These are phyloP conservation scores for Serranus cabrilla DNA, from an alignment of 2,797 vertebrate genomes.

Conservation along the genomic window DNA sequence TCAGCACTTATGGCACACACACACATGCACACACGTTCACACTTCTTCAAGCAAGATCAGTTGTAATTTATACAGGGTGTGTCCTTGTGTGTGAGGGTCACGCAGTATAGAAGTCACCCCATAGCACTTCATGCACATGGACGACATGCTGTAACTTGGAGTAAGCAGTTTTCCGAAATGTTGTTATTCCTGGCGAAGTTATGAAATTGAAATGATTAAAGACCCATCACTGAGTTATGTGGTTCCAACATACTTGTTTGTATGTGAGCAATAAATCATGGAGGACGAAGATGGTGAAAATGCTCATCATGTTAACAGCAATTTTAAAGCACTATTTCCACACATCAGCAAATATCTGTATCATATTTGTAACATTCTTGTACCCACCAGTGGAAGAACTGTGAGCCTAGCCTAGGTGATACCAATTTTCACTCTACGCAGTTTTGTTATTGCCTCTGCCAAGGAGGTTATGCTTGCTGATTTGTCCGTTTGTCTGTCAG, in stretches of 20 bases:
- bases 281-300: slow-evolving; percentile 15
- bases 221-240: neutral
- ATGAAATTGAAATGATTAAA: slow-evolving; percentile 24
- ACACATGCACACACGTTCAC: neutral
- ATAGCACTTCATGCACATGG: neutral
- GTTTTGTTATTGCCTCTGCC: neutral
- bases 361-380: neutral
- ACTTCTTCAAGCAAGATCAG: neutral
- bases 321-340: too few relatives aligned
- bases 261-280: slow-evolving; percentile 9
- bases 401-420: neutral
- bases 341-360: too few relatives aligned
- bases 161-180: slow-evolving; percentile 38
- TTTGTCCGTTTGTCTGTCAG: too few relatives aligned
- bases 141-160: neutral
- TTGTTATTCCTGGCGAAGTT: slow-evolving; percentile 10
- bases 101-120: slow-evolving; percentile 20
- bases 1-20: slow-evolving; percentile 5
- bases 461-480: too few relatives aligned
- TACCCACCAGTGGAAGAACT: neutral
- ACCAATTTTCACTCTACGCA: neutral
- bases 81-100: slow-evolving; percentile 18
- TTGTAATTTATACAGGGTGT: slow-evolving; percentile 7
- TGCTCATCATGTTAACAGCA: neutral
- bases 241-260: neutral